Evolutionary conservation across 2,888 invertebrate genomes (phyloP).

Genomic region (Meta bourneti): DNA sequence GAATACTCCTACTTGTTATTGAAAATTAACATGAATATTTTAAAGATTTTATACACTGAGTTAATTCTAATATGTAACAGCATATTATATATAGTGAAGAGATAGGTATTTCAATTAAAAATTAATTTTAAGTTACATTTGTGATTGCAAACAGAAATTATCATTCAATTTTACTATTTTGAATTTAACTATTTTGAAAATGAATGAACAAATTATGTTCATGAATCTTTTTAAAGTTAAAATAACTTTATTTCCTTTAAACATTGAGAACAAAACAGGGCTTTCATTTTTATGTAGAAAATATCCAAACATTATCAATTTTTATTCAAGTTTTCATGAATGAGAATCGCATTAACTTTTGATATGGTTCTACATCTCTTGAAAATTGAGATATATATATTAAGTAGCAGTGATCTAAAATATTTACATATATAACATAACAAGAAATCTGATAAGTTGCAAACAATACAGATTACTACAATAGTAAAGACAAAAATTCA

Average conservation of each 20-base stretch:
- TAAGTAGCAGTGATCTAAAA: slow-evolving; percentile 4
- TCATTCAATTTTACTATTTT: too few relatives aligned
- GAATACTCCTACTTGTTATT: too few relatives aligned
- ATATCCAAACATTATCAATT: neutral
- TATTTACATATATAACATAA: neutral
- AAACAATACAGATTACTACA: neutral
- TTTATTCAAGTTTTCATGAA: neutral
- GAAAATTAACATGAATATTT: too few relatives aligned
- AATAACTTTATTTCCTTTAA: neutral
- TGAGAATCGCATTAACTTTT: neutral
- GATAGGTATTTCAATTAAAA: too few relatives aligned
- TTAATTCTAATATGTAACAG: too few relatives aligned
- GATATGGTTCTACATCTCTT: slow-evolving; percentile 4
- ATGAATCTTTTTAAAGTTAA: neutral
- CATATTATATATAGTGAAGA: too few relatives aligned
- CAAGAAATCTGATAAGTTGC: neutral
- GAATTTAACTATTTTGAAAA: too few relatives aligned
- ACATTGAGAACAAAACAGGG: neutral
- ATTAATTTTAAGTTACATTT: too few relatives aligned
- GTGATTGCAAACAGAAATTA: too few relatives aligned
- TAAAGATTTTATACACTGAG: too few relatives aligned
- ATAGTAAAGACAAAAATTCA: neutral
- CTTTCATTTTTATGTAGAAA: neutral
- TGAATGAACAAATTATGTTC: too few relatives aligned
- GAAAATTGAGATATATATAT: neutral